phyloP scores from a whole-genome alignment of 2,113 vertebrate species.

The Platycercus adscitus region DNA sequence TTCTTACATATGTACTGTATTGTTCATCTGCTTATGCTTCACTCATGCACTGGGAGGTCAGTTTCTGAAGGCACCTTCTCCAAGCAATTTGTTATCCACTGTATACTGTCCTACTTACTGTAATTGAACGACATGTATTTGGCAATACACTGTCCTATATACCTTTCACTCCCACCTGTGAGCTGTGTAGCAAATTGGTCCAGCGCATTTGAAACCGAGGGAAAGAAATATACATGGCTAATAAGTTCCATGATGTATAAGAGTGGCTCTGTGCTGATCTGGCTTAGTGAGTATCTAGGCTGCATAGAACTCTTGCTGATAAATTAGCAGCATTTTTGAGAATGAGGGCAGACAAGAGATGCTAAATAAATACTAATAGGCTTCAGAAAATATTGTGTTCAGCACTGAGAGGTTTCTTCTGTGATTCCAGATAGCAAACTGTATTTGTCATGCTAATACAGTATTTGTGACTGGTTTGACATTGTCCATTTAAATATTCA shows the following conservation, averaged over 20 bases:
- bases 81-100: not conserved
- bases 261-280: not conserved
- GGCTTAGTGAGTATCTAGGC: not conserved
- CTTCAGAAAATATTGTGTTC: slow-evolving; percentile 35
- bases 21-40: not conserved
- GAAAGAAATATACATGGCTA: not conserved
- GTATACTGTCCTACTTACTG: not conserved
- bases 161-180: not conserved
- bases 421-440: slow-evolving; percentile 42
- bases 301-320: slow-evolving; percentile 40
- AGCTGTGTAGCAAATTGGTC: not conserved
- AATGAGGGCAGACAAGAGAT: not conserved
- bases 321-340: slow-evolving; percentile 42
- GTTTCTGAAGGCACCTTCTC: not conserved
- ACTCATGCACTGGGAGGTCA: not conserved
- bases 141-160: not conserved
- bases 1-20: not conserved
- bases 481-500: slow-evolving; percentile 59
- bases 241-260: slow-evolving; percentile 24
- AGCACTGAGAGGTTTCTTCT: not conserved
- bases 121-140: not conserved
- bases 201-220: not conserved
- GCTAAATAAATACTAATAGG: slow-evolving; percentile 29
- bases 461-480: slow-evolving; percentile 54
- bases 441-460: slow-evolving; percentile 51